Evolutionary conservation across 92 coral and sea anemone species (phyloP).

Genomic region (Metridium senile): DNA sequence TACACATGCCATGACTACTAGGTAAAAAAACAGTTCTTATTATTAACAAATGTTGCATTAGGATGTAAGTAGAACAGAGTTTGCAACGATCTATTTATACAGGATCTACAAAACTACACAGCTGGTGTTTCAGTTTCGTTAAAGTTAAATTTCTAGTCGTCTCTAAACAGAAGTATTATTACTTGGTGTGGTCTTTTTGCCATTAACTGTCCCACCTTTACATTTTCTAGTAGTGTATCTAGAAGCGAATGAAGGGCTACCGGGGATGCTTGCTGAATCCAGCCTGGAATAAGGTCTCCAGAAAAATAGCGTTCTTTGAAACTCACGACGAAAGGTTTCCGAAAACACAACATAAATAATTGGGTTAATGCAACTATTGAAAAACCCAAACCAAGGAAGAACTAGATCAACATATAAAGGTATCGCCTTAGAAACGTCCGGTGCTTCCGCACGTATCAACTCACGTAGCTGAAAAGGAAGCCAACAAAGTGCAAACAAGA

Average conservation of each 20-base stretch:
- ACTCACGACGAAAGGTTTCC: constrained; percentile 64
- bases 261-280: constrained; percentile 22
- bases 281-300: constrained; percentile 11
- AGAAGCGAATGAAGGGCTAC: constrained; percentile 27
- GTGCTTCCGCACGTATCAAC: constrained; percentile 43
- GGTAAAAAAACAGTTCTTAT: too few relatives aligned
- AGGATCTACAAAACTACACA: too few relatives aligned
- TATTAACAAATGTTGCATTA: too few relatives aligned
- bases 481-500: constrained; percentile 81
- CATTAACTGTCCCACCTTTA: neutral
- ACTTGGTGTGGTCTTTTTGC: neutral
- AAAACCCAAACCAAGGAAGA: constrained; percentile 77
- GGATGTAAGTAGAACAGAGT: too few relatives aligned
- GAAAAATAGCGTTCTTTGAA: constrained; percentile 50
- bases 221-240: constrained; percentile 1
- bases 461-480: constrained; percentile 75
- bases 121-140: too few relatives aligned
- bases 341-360: constrained; percentile 68
- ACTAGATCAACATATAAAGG: constrained; percentile 47
- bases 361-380: constrained; percentile 79
- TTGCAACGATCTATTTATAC: too few relatives aligned
- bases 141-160: too few relatives aligned
- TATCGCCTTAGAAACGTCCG: constrained; percentile 30
- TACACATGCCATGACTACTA: too few relatives aligned
- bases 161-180: neutral